These are phyloP conservation scores for Sceloporus tristichus DNA, from an alignment of 2,113 vertebrate species.

Conservation along the genomic window DNA sequence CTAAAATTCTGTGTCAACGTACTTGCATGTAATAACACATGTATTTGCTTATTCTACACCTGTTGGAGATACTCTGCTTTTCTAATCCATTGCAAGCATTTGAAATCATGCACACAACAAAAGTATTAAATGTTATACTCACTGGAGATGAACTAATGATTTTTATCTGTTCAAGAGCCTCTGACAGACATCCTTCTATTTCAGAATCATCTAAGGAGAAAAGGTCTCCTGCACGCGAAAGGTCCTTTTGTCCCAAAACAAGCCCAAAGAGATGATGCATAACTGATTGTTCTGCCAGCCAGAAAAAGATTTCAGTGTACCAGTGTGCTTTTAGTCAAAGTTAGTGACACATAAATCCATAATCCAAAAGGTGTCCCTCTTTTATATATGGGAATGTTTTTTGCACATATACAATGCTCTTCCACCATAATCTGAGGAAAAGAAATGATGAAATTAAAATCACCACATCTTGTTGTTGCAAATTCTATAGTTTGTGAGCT, in stretches of 20 bases:
- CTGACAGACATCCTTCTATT: constrained; percentile 91
- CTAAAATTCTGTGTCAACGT: neutral
- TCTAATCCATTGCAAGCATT: neutral
- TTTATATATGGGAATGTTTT: neutral
- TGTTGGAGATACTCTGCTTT: neutral
- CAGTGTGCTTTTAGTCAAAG: neutral
- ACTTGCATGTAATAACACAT: neutral
- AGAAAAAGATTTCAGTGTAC: neutral
- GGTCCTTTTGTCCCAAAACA: constrained; percentile 92
- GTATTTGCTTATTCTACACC: neutral
- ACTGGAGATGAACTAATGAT: constrained; percentile 92
- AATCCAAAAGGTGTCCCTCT: neutral
- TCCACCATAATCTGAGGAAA: constrained; percentile 51
- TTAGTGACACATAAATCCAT: neutral
- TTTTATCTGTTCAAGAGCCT: constrained; percentile 94
- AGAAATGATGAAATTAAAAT: neutral
- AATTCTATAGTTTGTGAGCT: too few relatives aligned
- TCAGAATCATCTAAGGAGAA: constrained; percentile 93
- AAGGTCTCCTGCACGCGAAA: constrained; percentile 93
- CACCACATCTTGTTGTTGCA: neutral
- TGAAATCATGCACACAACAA: rapidly evolving
- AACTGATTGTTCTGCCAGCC: constrained; percentile 34
- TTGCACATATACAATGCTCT: constrained; percentile 27
- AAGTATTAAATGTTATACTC: constrained; percentile 61
- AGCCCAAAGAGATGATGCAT: constrained; percentile 95